Conservation (phyloP, 2,113 vertebrate genomes). For the Ptilonorhynchus violaceus region DNA sequence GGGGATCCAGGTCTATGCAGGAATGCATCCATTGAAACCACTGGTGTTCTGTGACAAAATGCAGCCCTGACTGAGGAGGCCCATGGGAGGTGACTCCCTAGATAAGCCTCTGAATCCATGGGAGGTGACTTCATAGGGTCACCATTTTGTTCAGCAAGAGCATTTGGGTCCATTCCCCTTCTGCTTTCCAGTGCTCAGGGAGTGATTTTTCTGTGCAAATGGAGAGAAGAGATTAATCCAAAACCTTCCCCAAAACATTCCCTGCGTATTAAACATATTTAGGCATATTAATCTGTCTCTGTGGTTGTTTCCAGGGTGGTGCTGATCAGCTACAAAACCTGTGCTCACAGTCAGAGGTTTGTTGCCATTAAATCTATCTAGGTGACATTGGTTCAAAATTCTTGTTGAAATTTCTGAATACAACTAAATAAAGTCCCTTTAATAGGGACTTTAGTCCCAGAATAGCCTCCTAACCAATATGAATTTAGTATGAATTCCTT, state of each 20-base stretch:
- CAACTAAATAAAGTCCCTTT: background rate
- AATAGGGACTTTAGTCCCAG: too few relatives aligned
- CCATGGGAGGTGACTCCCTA: accelerated
- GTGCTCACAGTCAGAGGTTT: background rate
- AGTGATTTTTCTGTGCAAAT: background rate
- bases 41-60: background rate
- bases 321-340: background rate
- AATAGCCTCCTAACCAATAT: background rate
- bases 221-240: background rate
- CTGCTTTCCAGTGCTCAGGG: background rate
- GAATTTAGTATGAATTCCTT: background rate
- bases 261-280: background rate
- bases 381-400: background rate
- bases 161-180: background rate
- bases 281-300: background rate
- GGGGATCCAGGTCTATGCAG: background rate
- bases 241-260: background rate
- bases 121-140: background rate
- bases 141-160: background rate
- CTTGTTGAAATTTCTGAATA: background rate
- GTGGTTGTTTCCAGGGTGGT: background rate
- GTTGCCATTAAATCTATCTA: background rate
- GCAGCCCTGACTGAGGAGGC: background rate
- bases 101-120: background rate
- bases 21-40: background rate